These are phyloP conservation scores for Dolichopus griseipennis DNA, from an alignment of 2,888 invertebrate species.

Conservation along the genomic window DNA sequence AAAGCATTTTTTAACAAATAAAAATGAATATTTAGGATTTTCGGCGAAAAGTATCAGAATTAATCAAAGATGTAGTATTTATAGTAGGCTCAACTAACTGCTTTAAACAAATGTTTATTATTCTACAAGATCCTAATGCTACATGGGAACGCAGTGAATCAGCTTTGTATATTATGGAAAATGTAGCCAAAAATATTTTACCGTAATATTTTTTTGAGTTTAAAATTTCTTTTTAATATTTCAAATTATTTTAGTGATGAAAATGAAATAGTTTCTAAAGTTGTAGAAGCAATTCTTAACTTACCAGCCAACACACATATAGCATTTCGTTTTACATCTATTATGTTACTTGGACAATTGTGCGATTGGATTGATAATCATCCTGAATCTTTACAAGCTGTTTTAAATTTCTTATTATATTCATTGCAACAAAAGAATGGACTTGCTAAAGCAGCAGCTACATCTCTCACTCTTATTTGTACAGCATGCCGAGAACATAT, in stretches of 20 bases:
- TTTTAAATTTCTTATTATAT: conserved; percentile 67
- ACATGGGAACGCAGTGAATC: conserved; percentile 94
- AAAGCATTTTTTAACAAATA: conserved; percentile 7
- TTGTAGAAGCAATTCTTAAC: conserved; percentile 80
- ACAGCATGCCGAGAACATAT: conserved; percentile 71
- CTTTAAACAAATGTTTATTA: conserved; percentile 82
- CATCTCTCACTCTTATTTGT: conserved; percentile 78
- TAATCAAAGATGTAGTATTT: conserved; percentile 94
- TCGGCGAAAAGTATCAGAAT: conserved; percentile 77
- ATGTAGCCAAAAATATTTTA: conserved; percentile 87
- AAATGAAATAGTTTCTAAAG: conserved; percentile 85
- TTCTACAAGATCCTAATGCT: conserved; percentile 59
- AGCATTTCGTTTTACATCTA: conserved; percentile 81
- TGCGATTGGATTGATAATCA: conserved; percentile 93
- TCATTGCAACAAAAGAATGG: conserved; percentile 61
- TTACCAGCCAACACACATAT: conserved; percentile 76
- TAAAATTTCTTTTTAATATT: conserved; percentile 12
- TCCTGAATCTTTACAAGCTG: conserved; percentile 69
- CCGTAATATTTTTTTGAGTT: conserved; percentile 63
- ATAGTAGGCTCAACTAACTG: conserved; percentile 88
- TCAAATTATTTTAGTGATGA: conserved; percentile 57
- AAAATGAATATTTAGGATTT: conserved; percentile 59
- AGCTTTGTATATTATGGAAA: conserved; percentile 88
- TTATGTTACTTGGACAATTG: conserved; percentile 78
- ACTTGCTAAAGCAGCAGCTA: conserved; percentile 72